Evolutionary conservation across 2,888 invertebrate species (phyloP).

Genomic region (Xylota segnis): DNA sequence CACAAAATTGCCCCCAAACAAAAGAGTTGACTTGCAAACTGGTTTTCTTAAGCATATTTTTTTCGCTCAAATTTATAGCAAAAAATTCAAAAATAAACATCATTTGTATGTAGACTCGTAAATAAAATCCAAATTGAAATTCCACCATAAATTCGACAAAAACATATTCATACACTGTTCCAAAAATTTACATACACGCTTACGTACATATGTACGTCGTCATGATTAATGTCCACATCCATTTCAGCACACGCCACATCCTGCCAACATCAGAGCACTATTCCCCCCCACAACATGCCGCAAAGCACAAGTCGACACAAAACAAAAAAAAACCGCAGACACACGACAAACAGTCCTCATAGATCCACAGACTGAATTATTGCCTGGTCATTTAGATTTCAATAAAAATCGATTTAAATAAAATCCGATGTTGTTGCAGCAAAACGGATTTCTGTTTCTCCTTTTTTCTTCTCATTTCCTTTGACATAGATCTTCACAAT

Average conservation of each 20-base stretch:
- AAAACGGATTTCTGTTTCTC: constrained; percentile 38
- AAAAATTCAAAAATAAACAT: neutral
- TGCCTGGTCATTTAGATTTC: constrained; percentile 63
- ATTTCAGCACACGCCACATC: constrained; percentile 67
- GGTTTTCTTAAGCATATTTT: neutral
- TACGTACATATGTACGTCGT: constrained; percentile 8
- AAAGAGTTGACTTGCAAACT: constrained; percentile 47
- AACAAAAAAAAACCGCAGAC: constrained; percentile 10
- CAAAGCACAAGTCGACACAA: constrained; percentile 25
- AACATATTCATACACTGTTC: constrained; percentile 15
- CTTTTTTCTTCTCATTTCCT: constrained; percentile 28
- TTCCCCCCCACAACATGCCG: constrained; percentile 26
- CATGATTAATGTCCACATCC: constrained; percentile 57
- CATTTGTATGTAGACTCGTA: neutral
- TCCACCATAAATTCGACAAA: constrained; percentile 27
- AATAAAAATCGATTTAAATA: constrained; percentile 72
- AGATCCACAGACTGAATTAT: constrained; percentile 64
- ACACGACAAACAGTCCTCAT: constrained; percentile 53
- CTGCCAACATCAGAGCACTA: constrained; percentile 24
- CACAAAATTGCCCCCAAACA: neutral
- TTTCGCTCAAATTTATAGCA: neutral
- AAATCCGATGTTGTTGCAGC: constrained; percentile 67
- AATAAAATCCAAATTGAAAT: constrained; percentile 40
- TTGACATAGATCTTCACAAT: constrained; percentile 69
- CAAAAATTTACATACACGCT: constrained; percentile 27